Conservation (phyloP, 30 jellyfish, hydroid and myxozoan species). For the Cassiopea xamachana region DNA sequence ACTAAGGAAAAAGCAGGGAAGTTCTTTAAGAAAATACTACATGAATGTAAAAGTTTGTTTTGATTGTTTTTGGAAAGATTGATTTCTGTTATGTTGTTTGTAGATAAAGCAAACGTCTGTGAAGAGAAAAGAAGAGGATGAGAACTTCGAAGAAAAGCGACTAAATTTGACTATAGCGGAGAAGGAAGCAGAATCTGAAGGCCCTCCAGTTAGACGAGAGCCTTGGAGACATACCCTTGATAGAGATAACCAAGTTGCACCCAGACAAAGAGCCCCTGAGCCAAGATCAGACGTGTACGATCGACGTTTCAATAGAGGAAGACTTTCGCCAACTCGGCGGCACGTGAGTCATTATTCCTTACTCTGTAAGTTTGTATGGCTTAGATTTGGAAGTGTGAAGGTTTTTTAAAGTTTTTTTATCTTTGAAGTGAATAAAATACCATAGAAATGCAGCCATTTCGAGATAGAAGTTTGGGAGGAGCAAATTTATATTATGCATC, state of each 20-base stretch:
- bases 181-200: constrained; percentile 33
- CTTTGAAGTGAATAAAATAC: too few relatives aligned
- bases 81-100: neutral
- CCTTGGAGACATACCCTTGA: constrained; percentile 53
- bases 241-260: constrained; percentile 25
- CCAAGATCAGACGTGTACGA: constrained; percentile 37
- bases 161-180: constrained; percentile 61
- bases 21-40: too few relatives aligned
- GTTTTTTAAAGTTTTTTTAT: too few relatives aligned
- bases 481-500: too few relatives aligned
- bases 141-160: constrained; percentile 86
- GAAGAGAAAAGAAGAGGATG: constrained; percentile 91
- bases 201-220: constrained; percentile 50
- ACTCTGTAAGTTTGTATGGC: neutral
- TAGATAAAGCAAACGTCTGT: constrained; percentile 86
- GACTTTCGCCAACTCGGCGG: constrained; percentile 49
- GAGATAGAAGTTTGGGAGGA: too few relatives aligned
- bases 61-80: too few relatives aligned
- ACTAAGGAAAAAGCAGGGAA: too few relatives aligned
- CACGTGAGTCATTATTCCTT: constrained; percentile 15
- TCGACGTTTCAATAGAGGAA: constrained; percentile 41
- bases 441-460: too few relatives aligned
- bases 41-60: too few relatives aligned
- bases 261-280: constrained; percentile 48
- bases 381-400: too few relatives aligned